These are phyloP conservation scores for Opisthograptis luteolata DNA, from an alignment of 2,888 invertebrate genomes.

Conservation along the genomic window DNA sequence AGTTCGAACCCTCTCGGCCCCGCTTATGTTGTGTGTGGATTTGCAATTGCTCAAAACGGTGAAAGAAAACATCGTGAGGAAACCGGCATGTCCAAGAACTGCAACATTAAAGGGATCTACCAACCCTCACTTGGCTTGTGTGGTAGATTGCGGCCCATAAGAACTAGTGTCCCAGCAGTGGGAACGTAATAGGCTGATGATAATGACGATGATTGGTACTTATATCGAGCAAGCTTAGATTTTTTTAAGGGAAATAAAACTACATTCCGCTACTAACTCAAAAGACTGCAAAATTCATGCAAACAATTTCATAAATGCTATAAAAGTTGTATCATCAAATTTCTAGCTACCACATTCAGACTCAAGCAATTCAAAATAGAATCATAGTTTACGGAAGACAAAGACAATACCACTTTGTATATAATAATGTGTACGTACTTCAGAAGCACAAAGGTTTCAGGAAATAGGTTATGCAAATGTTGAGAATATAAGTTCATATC, in stretches of 20 bases:
- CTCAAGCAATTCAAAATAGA: slow-evolving; percentile 4
- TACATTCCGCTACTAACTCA: background rate
- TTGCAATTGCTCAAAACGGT: no score
- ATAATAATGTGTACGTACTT: slow-evolving; percentile 33
- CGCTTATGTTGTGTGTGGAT: no score
- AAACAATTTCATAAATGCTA: background rate
- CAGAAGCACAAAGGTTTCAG: slow-evolving; percentile 58
- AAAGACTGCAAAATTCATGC: background rate
- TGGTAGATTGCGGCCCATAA: no score
- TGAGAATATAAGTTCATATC: slow-evolving; percentile 69
- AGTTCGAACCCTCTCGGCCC: no score
- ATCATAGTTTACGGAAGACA: slow-evolving; percentile 17
- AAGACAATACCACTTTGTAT: slow-evolving; percentile 34
- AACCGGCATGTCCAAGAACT: no score
- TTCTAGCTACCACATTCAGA: background rate
- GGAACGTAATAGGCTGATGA: no score
- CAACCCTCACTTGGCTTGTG: no score
- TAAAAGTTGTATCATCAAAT: background rate
- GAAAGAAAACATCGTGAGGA: no score
- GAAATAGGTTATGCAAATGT: slow-evolving; percentile 72
- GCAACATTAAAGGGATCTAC: no score
- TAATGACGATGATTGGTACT: no score
- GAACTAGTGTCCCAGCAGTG: no score
- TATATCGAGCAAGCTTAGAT: no score
- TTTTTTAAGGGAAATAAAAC: background rate